Conservation (phyloP, 1,140 invertebrate species). For the Drosophila chauvacae region DNA sequence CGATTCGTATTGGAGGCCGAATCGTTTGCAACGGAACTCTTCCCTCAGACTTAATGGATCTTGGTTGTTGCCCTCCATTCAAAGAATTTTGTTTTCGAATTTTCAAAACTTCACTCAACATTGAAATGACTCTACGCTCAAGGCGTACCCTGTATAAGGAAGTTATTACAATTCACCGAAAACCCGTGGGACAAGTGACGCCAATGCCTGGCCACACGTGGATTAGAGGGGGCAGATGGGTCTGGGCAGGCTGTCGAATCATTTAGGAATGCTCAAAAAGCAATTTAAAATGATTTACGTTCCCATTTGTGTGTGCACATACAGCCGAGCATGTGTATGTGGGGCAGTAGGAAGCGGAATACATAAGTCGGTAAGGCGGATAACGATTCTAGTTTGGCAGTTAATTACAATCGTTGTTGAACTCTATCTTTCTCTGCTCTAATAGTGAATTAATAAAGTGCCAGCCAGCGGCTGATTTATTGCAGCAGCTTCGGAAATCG, state of each 20-base stretch:
- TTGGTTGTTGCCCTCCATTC: background rate
- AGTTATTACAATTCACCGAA: constrained; percentile 4
- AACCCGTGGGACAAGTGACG: constrained; percentile 32
- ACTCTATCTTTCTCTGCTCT: constrained; percentile 41
- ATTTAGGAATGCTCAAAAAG: constrained; percentile 76
- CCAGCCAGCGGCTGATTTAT: constrained; percentile 59
- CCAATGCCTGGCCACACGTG: constrained; percentile 8
- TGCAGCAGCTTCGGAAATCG: constrained; percentile 46
- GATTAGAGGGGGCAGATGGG: constrained; percentile 9
- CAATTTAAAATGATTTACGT: constrained; percentile 82
- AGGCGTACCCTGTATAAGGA: background rate
- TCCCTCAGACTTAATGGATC: constrained; percentile 17
- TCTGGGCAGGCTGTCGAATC: constrained; percentile 24
- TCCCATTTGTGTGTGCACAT: constrained; percentile 10
- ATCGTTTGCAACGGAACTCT: constrained; percentile 13
- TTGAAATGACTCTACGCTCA: background rate
- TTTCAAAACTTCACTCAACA: background rate
- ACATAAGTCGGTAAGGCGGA: constrained; percentile 31
- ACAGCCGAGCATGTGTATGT: background rate
- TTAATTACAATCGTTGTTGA: constrained; percentile 74
- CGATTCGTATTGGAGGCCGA: constrained; percentile 31
- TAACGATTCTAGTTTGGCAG: constrained; percentile 62
- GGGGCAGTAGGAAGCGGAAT: constrained; percentile 15
- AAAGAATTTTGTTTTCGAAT: background rate
- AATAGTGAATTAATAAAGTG: constrained; percentile 80